A percentile compares a stretch with the other conserved stretches of the same genome.
These are phyloP conservation scores for Nipponia nippon DNA, from an alignment of 2,113 vertebrate species.

Conservation along the genomic window DNA sequence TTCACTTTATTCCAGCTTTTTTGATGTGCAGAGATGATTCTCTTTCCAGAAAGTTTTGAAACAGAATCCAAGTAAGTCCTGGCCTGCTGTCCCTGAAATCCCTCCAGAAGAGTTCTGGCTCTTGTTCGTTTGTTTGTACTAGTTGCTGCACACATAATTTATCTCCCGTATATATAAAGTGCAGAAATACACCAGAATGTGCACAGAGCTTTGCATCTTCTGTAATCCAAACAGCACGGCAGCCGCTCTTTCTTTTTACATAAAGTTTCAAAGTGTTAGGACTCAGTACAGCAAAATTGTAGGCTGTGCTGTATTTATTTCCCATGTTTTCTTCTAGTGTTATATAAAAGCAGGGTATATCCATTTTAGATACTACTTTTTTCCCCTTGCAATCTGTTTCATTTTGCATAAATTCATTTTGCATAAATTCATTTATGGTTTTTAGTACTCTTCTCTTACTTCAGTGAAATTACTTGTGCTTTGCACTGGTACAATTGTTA, in stretches of 20 bases:
- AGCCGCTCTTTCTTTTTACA: neutral
- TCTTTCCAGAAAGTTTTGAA: slow-evolving; percentile 57
- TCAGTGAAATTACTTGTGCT: neutral
- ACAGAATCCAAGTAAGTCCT: slow-evolving; percentile 46
- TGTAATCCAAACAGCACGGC: neutral
- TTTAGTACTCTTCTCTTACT: neutral
- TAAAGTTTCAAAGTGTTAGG: neutral
- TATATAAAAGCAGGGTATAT: neutral
- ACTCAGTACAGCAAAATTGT: neutral
- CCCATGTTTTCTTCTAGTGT: neutral
- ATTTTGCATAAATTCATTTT: neutral
- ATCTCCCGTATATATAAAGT: slow-evolving; percentile 13
- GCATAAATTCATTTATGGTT: neutral
- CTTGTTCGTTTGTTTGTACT: slow-evolving; percentile 38
- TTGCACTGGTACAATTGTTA: neutral
- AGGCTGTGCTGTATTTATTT: neutral
- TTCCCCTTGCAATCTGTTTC: neutral
- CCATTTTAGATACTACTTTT: neutral
- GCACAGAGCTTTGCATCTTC: neutral
- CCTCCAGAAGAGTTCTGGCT: slow-evolving; percentile 32
- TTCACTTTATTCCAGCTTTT: slow-evolving; percentile 11
- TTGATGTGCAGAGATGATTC: slow-evolving; percentile 17
- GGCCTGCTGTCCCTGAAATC: slow-evolving; percentile 44
- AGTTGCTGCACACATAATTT: neutral
- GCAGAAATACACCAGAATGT: slow-evolving; percentile 5